Evolutionary conservation across 2,113 vertebrate species (phyloP).

Genomic region (Forbesichthys agassizii): DNA sequence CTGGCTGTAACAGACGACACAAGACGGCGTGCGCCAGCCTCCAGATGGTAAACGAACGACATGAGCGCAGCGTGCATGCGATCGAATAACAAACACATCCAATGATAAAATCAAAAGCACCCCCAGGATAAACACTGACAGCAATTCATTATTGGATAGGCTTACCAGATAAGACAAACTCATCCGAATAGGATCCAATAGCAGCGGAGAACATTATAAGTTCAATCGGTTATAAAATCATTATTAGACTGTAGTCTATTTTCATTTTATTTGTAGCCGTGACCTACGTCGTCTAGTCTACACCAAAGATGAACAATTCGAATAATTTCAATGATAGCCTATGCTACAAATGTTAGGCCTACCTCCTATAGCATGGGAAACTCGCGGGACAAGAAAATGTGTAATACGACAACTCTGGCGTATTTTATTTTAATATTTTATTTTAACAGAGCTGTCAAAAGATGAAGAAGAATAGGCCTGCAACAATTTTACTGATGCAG

Average conservation of each 20-base stretch:
- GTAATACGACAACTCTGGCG: conserved; percentile 3
- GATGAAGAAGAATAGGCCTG: conserved; percentile 25
- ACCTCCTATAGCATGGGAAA: too few species aligned
- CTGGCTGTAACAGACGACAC: conserved; percentile 52
- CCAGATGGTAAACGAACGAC: conserved; percentile 71
- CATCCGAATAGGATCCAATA: not conserved
- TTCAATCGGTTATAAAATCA: too few species aligned
- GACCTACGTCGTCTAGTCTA: too few species aligned
- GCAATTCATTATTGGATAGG: conserved; percentile 1
- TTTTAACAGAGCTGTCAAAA: conserved; percentile 16
- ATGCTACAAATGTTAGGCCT: too few species aligned
- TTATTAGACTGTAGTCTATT: too few species aligned
- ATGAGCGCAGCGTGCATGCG: conserved; percentile 25
- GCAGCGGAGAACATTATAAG: not conserved
- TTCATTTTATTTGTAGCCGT: too few species aligned
- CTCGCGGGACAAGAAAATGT: not conserved
- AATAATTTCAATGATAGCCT: too few species aligned
- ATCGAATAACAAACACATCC: conserved; percentile 60
- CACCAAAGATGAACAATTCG: too few species aligned
- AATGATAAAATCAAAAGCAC: conserved; percentile 46
- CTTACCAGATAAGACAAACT: conserved; percentile 1
- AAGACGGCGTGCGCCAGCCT: conserved; percentile 52
- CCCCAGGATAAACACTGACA: conserved; percentile 14
- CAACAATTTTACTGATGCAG: conserved; percentile 29
- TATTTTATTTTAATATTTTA: too few species aligned